phyloP scores from a whole-genome alignment of 2,113 vertebrate genomes.

The Thalassarche chlororhynchos region DNA sequence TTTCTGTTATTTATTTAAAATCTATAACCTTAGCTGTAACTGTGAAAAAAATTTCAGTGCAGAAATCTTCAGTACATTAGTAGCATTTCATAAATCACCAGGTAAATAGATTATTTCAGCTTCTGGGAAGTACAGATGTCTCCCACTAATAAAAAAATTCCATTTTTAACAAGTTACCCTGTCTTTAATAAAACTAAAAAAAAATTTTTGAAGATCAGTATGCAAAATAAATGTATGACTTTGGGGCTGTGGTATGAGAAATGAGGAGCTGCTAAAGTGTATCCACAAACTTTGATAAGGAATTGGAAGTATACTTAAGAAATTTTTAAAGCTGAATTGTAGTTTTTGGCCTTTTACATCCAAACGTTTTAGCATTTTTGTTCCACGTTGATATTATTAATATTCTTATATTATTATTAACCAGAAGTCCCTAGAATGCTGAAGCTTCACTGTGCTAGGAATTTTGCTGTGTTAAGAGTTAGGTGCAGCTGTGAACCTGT shows the following conservation, averaged over 20 bases:
- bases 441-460: neutral
- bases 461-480: neutral
- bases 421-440: neutral
- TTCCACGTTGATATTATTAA: neutral
- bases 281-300: neutral
- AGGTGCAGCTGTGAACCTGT: neutral
- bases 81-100: neutral
- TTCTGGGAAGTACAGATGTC: neutral
- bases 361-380: neutral
- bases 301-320: neutral
- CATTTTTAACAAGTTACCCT: neutral
- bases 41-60: neutral
- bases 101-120: neutral
- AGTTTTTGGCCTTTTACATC: neutral
- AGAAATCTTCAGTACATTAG: neutral
- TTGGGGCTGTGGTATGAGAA: neutral
- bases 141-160: neutral
- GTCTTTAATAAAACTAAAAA: neutral
- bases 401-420: neutral
- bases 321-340: neutral
- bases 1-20: neutral
- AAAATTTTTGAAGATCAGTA: neutral
- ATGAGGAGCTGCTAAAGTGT: neutral
- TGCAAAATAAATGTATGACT: neutral
- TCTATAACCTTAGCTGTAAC: neutral